Percentiles rank a stretch among this genome's conserved stretches.
Evolutionary conservation across 2,888 invertebrate species (phyloP).

Genomic region (Onthophagus sagittarius): DNA sequence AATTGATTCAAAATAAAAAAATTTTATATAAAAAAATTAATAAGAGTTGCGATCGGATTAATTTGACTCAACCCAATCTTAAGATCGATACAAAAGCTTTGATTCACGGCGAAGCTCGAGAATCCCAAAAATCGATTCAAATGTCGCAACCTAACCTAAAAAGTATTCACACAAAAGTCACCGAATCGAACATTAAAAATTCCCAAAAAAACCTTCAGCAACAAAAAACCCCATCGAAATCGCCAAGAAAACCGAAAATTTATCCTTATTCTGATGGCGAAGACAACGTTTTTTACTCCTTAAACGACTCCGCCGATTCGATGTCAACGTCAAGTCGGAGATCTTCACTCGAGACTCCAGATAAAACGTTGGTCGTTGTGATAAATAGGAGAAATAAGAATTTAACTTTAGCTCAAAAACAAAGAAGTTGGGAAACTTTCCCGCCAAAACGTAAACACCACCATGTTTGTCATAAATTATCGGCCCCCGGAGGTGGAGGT

Average conservation of each 20-base stretch:
- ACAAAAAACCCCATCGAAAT: conserved; percentile 22
- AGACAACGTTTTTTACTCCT: conserved; percentile 53
- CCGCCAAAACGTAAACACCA: conserved; percentile 52
- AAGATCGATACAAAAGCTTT: conserved; percentile 36
- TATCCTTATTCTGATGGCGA: conserved; percentile 58
- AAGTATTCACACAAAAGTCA: conserved; percentile 41
- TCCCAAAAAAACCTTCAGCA: conserved; percentile 40
- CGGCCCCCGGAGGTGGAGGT: conserved; percentile 34
- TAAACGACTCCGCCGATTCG: conserved; percentile 54
- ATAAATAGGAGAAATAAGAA: conserved; percentile 47
- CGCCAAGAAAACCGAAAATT: conserved; percentile 43
- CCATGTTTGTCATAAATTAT: conserved; percentile 40
- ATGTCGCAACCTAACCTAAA: conserved; percentile 46
- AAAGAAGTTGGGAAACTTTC: conserved; percentile 62
- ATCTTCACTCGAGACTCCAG: conserved; percentile 52
- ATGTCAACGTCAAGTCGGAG: conserved; percentile 55
- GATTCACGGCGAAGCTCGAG: conserved; percentile 54
- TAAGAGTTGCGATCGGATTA: conserved; percentile 49
- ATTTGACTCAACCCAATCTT: conserved; percentile 36
- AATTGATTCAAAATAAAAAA: conserved; percentile 42
- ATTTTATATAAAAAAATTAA: conserved; percentile 49
- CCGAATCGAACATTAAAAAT: conserved; percentile 45
- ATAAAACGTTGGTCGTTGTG: conserved; percentile 54
- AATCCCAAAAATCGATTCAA: conserved; percentile 52
- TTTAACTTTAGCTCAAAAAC: conserved; percentile 55